Percentiles rank a stretch among this genome's conserved stretches.
These are phyloP conservation scores for Erynnis tages DNA, from an alignment of 2,888 invertebrate species.

Conservation along the genomic window DNA sequence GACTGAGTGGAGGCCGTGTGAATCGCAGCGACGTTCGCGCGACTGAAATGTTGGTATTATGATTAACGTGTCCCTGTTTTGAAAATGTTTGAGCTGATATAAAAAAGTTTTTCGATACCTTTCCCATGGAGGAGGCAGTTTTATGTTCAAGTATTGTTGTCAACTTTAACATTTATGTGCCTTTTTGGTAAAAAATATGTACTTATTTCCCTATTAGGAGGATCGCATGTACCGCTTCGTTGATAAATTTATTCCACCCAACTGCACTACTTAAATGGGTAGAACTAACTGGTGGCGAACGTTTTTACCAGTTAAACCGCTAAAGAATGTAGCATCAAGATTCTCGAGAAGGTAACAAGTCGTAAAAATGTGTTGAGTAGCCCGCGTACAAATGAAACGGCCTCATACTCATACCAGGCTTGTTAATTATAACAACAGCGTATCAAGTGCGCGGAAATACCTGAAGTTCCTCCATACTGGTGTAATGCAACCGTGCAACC, in stretches of 20 bases:
- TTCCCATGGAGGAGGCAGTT: conserved; percentile 15
- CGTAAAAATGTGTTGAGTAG: conserved; percentile 26
- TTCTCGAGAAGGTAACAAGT: conserved; percentile 26
- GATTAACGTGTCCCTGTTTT: conserved; percentile 39
- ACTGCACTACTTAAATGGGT: conserved; percentile 4
- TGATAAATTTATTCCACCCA: conserved; percentile 19
- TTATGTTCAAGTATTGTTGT: conserved; percentile 1
- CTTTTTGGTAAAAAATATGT: not conserved
- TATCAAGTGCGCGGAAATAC: conserved; percentile 28
- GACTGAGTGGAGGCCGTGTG: conserved; percentile 70
- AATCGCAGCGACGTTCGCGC: conserved; percentile 47
- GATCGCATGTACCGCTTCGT: not conserved
- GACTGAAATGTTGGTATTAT: conserved; percentile 36
- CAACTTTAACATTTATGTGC: not conserved
- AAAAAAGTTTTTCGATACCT: conserved; percentile 7
- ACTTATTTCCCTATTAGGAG: too few species aligned
- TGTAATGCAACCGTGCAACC: conserved; percentile 7
- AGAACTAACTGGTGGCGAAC: conserved; percentile 1
- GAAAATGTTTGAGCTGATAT: conserved; percentile 28
- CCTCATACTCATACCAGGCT: conserved; percentile 23
- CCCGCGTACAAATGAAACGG: conserved; percentile 24
- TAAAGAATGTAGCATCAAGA: conserved; percentile 23
- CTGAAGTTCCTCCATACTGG: conserved; percentile 13
- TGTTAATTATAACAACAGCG: conserved; percentile 27
- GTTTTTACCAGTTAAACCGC: conserved; percentile 12